These are phyloP conservation scores for Lathamus discolor DNA, from an alignment of 2,113 vertebrate species.

Conservation along the genomic window DNA sequence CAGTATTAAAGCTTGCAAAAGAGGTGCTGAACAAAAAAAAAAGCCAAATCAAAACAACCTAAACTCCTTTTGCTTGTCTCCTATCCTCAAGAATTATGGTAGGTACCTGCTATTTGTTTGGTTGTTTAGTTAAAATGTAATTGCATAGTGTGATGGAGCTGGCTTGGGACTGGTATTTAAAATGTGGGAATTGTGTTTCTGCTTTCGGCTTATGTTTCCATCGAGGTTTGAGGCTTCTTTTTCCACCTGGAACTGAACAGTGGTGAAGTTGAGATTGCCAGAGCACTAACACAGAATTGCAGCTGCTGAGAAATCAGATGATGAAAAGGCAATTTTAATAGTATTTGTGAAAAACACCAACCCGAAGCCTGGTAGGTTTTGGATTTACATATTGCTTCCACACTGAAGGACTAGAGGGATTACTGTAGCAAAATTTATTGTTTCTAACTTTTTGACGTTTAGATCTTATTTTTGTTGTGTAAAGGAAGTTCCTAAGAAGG, in stretches of 20 bases:
- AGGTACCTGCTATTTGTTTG: background rate
- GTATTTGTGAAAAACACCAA: background rate
- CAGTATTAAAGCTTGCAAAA: background rate
- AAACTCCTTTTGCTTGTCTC: background rate
- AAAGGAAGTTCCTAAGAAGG: background rate
- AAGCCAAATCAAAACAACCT: background rate
- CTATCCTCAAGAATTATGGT: background rate
- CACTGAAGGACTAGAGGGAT: background rate
- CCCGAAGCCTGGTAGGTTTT: background rate
- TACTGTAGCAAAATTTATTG: background rate
- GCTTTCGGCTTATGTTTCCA: background rate
- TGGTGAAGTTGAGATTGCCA: background rate
- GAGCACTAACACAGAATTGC: background rate
- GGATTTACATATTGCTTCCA: background rate
- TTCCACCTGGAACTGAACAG: background rate
- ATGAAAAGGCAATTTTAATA: background rate
- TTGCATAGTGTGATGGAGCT: fast-evolving
- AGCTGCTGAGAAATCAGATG: background rate
- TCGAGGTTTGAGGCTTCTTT: background rate
- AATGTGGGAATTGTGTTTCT: background rate
- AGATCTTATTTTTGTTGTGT: background rate
- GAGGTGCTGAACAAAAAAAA: background rate
- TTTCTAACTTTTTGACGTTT: background rate
- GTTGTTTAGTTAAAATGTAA: background rate
- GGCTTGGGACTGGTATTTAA: background rate